phyloP scores from a whole-genome alignment of 1,140 invertebrate species.

The Sycophaga agraensis region DNA sequence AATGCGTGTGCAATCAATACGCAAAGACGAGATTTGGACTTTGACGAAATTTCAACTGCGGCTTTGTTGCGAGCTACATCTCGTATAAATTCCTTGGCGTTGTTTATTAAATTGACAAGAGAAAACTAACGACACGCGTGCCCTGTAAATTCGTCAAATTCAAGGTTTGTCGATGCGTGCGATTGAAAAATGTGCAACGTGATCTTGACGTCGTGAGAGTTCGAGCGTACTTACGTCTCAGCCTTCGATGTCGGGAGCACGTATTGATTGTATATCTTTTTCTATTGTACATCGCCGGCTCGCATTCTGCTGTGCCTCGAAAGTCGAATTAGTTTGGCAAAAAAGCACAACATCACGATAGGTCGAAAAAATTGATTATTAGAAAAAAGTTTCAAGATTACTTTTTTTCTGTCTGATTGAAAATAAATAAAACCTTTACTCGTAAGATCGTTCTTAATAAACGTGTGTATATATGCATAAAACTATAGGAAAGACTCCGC shows the following conservation, averaged over 20 bases:
- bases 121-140: too few species aligned
- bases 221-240: constrained; percentile 1
- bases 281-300: constrained; percentile 14
- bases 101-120: too few species aligned
- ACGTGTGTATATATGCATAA: constrained; percentile 30
- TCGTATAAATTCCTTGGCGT: too few species aligned
- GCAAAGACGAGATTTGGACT: neutral
- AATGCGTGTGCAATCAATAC: neutral
- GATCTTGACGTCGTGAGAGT: neutral
- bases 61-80: neutral
- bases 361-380: neutral
- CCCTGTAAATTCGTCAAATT: neutral
- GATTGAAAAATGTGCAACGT: neutral
- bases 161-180: neutral
- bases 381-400: constrained; percentile 11
- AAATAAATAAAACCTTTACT: constrained; percentile 14
- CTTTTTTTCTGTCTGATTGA: too few species aligned
- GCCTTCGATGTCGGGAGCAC: neutral
- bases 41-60: neutral
- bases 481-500: constrained; percentile 19
- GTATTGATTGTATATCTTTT: neutral
- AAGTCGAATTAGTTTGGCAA: too few species aligned
- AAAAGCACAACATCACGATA: too few species aligned
- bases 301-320: constrained; percentile 12
- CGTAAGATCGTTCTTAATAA: constrained; percentile 27